Evolutionary conservation across 30 jellyfish, hydroid and myxozoan species (phyloP).

Genomic region (Haliclystus octoradiatus): DNA sequence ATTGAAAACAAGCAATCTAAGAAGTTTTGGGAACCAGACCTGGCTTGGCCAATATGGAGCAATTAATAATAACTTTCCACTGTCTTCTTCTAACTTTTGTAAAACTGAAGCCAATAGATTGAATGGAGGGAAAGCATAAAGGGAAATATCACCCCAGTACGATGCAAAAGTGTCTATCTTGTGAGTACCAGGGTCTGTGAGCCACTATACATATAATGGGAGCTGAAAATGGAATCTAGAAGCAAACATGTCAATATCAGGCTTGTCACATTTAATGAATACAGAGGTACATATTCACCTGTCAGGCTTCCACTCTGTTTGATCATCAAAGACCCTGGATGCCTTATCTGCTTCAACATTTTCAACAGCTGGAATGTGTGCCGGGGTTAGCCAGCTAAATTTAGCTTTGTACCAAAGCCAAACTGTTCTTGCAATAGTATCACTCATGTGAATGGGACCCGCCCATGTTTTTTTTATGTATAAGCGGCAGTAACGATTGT

Average conservation of each 20-base stretch:
- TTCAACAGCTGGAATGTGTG: conserved; percentile 12
- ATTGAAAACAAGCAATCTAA: background rate
- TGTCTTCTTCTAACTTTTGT: background rate
- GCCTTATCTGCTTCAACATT: conserved; percentile 9
- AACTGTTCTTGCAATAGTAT: too few relatives aligned
- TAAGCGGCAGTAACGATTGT: too few relatives aligned
- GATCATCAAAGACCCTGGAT: conserved; percentile 11
- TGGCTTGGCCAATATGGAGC: conserved; percentile 32
- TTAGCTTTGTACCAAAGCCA: conserved; percentile 14
- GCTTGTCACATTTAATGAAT: conserved; percentile 1
- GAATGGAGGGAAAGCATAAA: conserved; percentile 45
- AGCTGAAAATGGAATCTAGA: conserved; percentile 14
- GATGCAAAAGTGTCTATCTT: conserved; percentile 9
- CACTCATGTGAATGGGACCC: too few relatives aligned
- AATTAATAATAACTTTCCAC: background rate
- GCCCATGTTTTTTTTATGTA: too few relatives aligned
- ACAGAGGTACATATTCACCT: background rate
- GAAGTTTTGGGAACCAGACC: conserved; percentile 20
- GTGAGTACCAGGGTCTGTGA: conserved; percentile 9
- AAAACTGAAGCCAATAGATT: conserved; percentile 9
- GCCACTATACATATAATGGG: conserved; percentile 9
- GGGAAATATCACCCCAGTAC: conserved; percentile 8
- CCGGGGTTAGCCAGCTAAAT: conserved; percentile 4
- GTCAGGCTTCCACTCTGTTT: conserved; percentile 26
- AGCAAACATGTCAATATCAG: conserved; percentile 15